Evolutionary conservation across 2,797 vertebrate species (phyloP).

Genomic region (Sparidentex hasta): DNA sequence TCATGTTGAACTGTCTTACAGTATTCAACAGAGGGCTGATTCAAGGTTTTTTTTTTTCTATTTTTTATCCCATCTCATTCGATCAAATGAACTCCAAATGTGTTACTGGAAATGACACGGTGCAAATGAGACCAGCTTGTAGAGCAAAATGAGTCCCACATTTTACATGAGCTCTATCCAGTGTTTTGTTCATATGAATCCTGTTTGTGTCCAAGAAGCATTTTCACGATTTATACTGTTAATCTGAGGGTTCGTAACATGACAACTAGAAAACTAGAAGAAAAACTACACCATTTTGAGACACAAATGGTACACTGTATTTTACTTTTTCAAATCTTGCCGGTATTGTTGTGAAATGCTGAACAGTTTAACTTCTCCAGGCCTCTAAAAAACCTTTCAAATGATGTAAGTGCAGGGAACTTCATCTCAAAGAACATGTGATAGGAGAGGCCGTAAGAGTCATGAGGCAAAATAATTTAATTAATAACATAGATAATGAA

Average conservation of each 20-base stretch:
- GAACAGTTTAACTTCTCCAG: too few relatives aligned
- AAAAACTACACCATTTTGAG: background rate
- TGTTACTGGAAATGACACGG: background rate
- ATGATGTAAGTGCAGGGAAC: background rate
- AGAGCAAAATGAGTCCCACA: background rate
- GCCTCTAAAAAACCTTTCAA: background rate
- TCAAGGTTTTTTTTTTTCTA: background rate
- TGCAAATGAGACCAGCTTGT: constrained; percentile 4
- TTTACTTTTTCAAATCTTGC: background rate
- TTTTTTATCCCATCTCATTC: constrained; percentile 10
- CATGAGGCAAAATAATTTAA: too few relatives aligned
- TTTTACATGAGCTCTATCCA: background rate
- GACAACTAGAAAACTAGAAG: background rate
- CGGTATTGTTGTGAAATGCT: background rate
- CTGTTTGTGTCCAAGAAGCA: too few relatives aligned
- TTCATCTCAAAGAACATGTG: background rate
- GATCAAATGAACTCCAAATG: background rate
- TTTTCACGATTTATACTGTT: too few relatives aligned
- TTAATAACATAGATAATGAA: too few relatives aligned
- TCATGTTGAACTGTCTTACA: background rate
- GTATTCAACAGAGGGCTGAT: background rate
- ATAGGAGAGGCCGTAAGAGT: background rate
- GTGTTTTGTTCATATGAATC: background rate
- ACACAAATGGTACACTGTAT: background rate
- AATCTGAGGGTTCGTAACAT: background rate